Evolutionary conservation across 2,797 vertebrate species (phyloP), one percentile per base, ranked within the genome.

Genomic region (Chelmon rostratus): DNA sequence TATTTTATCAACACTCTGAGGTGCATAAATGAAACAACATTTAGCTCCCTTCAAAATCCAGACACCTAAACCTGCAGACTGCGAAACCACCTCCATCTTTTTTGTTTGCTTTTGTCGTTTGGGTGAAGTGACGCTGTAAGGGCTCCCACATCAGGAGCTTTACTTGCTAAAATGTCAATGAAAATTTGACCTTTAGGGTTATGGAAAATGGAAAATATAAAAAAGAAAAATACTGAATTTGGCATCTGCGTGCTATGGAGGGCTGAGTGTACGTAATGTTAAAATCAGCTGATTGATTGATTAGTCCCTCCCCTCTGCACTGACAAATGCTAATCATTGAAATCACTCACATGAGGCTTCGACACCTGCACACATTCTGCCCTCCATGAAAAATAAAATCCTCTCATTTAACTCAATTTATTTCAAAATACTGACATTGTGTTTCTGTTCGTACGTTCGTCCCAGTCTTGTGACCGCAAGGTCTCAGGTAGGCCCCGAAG

Each of bases 401-500:
- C 35, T 61, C 47, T 21, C 57, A 21, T 85, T 57, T 13, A 31
- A 69, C 9, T 61, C 46, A 15, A 3, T 63, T 46, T 40, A 8
- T 50, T 35, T 33, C n/a, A 23, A 3, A 40, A 13, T 18, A 8
- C 19, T 53, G 37, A 3, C 8, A n/a, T n/a, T n/a, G n/a, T n/a
- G n/a, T n/a, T n/a, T n/a, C n/a, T n/a, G n/a, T n/a, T n/a, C n/a
- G n/a, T n/a, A n/a, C n/a, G n/a, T n/a, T n/a, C n/a, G n/a, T n/a
- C n/a, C n/a, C n/a, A n/a, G n/a, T n/a, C n/a, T n/a, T n/a, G n/a
- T n/a, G n/a, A n/a, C n/a, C n/a, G n/a, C n/a, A n/a, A n/a, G n/a
- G n/a, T n/a, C n/a, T n/a, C n/a, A n/a, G n/a, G n/a, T n/a, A n/a
- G n/a, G n/a, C n/a, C n/a, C n/a, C n/a, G n/a, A n/a, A n/a, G n/a